Conservation (phyloP, 2,797 vertebrate species). For the Scyliorhinus canicula region DNA sequence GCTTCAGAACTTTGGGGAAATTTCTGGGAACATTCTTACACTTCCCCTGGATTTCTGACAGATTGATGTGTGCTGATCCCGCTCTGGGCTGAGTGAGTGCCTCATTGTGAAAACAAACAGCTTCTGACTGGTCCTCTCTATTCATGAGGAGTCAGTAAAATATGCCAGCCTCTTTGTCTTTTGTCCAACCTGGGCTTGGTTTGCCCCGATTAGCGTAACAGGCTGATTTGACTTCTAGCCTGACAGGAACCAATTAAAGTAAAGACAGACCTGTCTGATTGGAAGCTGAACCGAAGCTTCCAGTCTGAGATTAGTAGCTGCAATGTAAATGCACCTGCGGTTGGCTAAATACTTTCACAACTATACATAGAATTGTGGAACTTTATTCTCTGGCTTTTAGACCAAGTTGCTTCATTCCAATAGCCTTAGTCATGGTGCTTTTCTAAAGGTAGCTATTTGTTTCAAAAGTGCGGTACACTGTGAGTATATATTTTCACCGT, state of each 20-base stretch:
- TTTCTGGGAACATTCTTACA: not conserved
- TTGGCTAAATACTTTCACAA: not conserved
- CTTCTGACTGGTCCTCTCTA: not conserved
- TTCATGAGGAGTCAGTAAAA: not conserved
- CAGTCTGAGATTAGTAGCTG: not conserved
- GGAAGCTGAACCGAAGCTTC: not conserved
- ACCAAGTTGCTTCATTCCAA: not conserved
- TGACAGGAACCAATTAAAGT: not conserved
- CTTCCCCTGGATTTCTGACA: not conserved
- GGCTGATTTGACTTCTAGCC: not conserved
- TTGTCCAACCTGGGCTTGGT: not conserved
- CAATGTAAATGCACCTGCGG: conserved; percentile 1
- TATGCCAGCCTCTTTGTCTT: not conserved
- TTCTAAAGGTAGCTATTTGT: not conserved
- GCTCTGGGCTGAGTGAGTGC: not conserved
- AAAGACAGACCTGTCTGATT: not conserved
- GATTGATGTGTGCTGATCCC: not conserved
- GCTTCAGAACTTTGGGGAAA: not conserved
- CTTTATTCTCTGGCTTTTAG: not conserved
- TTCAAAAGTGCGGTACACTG: not conserved
- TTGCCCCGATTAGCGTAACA: not conserved
- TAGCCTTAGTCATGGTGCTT: not conserved
- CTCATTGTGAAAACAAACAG: not conserved
- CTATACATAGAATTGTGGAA: not conserved
- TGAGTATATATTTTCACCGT: not conserved